A percentile compares a stretch with the other conserved stretches of the same genome.
These are phyloP conservation scores for Myripristis murdjan DNA, from an alignment of 2,797 vertebrate genomes.

Conservation along the genomic window DNA sequence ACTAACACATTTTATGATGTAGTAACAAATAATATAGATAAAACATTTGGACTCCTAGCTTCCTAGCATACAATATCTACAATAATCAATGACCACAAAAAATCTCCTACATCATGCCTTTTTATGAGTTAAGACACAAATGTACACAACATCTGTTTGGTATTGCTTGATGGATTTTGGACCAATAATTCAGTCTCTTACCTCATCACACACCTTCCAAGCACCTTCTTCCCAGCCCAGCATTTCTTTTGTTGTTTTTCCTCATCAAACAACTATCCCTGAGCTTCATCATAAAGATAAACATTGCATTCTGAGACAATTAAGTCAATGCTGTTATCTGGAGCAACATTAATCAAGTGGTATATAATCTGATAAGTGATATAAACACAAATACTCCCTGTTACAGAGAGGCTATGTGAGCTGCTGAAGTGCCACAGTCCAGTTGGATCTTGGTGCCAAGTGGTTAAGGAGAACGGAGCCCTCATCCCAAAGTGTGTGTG, in stretches of 20 bases:
- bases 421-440: constrained; percentile 79
- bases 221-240: too few species aligned
- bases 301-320: neutral
- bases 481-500: constrained; percentile 74
- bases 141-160: neutral
- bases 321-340: neutral
- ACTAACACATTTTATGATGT: too few species aligned
- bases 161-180: too few species aligned
- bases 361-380: too few species aligned
- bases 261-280: too few species aligned
- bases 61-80: too few species aligned
- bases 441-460: constrained; percentile 78
- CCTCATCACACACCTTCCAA: neutral
- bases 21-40: too few species aligned
- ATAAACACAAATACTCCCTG: too few species aligned
- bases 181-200: neutral
- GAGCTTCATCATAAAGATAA: too few species aligned
- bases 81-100: too few species aligned
- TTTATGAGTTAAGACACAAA: neutral
- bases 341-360: neutral
- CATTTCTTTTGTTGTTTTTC: too few species aligned
- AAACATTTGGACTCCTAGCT: too few species aligned
- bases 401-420: constrained; percentile 78
- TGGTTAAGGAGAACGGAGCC: constrained; percentile 65
- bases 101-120: neutral